Percentiles rank a stretch among this genome's conserved stretches.
Conservation (phyloP, 2,888 invertebrate species). For the Cephus pulcher region DNA sequence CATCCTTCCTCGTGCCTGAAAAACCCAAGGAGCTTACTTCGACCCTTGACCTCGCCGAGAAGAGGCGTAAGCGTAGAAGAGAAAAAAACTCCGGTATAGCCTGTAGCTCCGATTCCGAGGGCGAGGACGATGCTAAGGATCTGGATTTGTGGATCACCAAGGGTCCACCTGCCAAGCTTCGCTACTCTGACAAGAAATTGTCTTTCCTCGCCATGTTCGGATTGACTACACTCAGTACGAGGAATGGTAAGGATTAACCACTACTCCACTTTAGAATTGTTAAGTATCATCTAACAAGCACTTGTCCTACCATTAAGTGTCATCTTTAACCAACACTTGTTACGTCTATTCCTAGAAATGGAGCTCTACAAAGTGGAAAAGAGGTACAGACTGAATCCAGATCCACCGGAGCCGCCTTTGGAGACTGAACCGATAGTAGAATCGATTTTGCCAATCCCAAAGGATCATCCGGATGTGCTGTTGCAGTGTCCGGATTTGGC, state of each 20-base stretch:
- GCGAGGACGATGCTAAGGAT: conserved; percentile 67
- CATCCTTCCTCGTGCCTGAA: conserved; percentile 44
- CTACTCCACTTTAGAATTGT: not conserved
- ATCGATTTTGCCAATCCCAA: conserved; percentile 69
- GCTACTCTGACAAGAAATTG: conserved; percentile 69
- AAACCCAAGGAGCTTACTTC: conserved; percentile 53
- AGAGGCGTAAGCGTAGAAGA: conserved; percentile 67
- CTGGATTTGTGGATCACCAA: conserved; percentile 72
- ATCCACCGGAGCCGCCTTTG: conserved; percentile 68
- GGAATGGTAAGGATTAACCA: conserved; percentile 70
- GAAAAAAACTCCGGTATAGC: conserved; percentile 46
- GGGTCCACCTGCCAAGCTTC: conserved; percentile 68
- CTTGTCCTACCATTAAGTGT: not conserved
- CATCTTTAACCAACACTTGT: not conserved
- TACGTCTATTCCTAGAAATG: conserved; percentile 63
- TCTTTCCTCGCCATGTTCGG: conserved; percentile 74
- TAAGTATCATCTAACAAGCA: not conserved
- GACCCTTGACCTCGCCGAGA: conserved; percentile 70
- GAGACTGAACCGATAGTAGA: conserved; percentile 58
- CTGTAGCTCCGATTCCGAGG: conserved; percentile 69
- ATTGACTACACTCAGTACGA: conserved; percentile 72
- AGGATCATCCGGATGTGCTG: conserved; percentile 67
- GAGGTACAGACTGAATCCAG: conserved; percentile 68
- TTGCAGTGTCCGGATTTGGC: conserved; percentile 67
- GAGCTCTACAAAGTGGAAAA: conserved; percentile 74